Evolutionary conservation across 2,113 vertebrate genomes (phyloP).

Genomic region (Eublepharis macularius): DNA sequence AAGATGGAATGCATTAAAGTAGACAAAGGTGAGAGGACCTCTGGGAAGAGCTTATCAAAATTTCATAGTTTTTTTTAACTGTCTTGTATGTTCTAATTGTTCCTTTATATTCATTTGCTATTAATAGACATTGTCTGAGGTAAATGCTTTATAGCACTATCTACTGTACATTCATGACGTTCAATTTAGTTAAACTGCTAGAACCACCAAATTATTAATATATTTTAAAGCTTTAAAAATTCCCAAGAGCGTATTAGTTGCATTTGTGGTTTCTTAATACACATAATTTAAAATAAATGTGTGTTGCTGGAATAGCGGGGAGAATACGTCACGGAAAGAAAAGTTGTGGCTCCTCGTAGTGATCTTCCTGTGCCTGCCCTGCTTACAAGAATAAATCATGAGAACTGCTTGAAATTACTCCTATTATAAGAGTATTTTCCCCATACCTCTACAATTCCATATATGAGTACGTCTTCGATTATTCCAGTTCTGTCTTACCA

Average conservation of each 20-base stretch:
- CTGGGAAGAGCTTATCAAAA: conserved; percentile 72
- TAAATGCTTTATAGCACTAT: conserved; percentile 23
- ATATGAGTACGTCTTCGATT: background rate
- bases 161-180: conserved; percentile 48
- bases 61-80: conserved; percentile 58
- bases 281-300: background rate
- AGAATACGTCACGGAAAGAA: background rate
- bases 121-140: conserved; percentile 39
- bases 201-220: background rate
- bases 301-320: background rate
- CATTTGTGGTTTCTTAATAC: background rate
- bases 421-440: background rate
- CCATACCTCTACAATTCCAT: background rate
- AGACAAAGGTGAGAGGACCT: conserved; percentile 67
- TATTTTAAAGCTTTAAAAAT: background rate
- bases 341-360: background rate
- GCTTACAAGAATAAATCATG: background rate
- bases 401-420: background rate
- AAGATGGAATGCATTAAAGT: conserved; percentile 76
- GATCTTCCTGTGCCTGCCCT: too few species aligned
- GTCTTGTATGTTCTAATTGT: conserved; percentile 39
- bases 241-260: background rate
- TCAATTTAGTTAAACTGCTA: conserved; percentile 22
- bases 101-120: conserved; percentile 51
- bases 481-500: background rate